phyloP scores from a whole-genome alignment of 2,113 vertebrate species.

The Myrmecobius fasciatus region DNA sequence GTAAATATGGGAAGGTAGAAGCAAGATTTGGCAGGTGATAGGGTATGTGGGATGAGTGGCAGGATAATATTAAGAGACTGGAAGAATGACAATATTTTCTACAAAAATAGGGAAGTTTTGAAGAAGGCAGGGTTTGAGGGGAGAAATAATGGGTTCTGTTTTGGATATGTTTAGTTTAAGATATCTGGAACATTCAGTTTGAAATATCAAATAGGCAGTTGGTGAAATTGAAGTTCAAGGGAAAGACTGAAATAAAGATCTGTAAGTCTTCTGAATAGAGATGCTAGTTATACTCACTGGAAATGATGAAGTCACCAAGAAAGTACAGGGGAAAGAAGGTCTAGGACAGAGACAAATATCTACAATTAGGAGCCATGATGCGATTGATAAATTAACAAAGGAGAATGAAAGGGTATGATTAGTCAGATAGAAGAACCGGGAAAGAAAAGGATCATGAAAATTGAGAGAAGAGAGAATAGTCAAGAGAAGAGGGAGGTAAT shows the following conservation, averaged over 20 bases:
- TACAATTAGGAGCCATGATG: background rate
- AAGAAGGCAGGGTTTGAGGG: background rate
- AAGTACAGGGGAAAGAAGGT: background rate
- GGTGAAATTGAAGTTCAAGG: background rate
- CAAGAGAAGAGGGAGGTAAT: background rate
- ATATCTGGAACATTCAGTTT: background rate
- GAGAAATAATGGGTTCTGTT: background rate
- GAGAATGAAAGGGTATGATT: background rate
- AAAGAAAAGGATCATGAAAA: background rate
- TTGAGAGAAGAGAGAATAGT: background rate
- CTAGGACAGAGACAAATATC: background rate
- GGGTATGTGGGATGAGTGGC: background rate
- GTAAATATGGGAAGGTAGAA: background rate
- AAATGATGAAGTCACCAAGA: background rate
- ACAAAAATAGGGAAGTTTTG: background rate
- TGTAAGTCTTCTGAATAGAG: background rate
- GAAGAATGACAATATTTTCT: background rate
- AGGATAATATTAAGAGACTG: background rate
- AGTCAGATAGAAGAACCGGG: background rate
- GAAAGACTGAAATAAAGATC: background rate
- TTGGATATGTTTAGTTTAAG: background rate
- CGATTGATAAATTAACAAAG: background rate
- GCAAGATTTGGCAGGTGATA: background rate
- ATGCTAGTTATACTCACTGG: background rate
- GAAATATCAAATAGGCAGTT: background rate